Evolutionary conservation across 2,888 invertebrate genomes (phyloP).

Genomic region (Harpalus rufipes): DNA sequence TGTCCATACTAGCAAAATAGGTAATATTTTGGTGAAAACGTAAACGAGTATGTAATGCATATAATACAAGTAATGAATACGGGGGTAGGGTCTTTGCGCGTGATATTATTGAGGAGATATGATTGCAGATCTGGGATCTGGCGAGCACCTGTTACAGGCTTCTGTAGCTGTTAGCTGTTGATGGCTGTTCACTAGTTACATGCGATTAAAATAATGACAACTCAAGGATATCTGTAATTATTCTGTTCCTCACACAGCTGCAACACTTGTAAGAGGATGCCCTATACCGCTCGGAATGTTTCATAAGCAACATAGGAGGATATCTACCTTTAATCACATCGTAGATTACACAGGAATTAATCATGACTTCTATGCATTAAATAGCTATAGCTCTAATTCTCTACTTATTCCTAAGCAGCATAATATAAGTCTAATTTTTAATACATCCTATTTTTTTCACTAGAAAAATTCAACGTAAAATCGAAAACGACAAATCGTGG

Average conservation of each 20-base stretch:
- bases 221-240: conserved; percentile 49
- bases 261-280: conserved; percentile 5
- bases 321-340: background rate
- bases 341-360: background rate
- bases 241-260: conserved; percentile 48
- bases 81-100: background rate
- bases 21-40: background rate
- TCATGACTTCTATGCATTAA: background rate
- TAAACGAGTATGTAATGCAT: conserved; percentile 13
- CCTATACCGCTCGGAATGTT: background rate
- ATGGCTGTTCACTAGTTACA: conserved; percentile 59
- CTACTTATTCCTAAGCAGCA: no score
- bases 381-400: no score
- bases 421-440: no score
- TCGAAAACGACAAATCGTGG: no score
- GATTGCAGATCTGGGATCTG: conserved; percentile 20
- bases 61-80: conserved; percentile 24
- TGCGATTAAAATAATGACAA: conserved; percentile 58
- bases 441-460: no score
- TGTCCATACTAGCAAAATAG: no score
- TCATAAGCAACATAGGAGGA: background rate
- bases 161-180: conserved; percentile 44
- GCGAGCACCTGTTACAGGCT: conserved; percentile 60
- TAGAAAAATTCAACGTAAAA: no score
- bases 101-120: conserved; percentile 45